A percentile compares a stretch with the other conserved stretches of the same genome.
Evolutionary conservation across 2,797 vertebrate species (phyloP).

Genomic region (Myoxocephalus aenaeus): DNA sequence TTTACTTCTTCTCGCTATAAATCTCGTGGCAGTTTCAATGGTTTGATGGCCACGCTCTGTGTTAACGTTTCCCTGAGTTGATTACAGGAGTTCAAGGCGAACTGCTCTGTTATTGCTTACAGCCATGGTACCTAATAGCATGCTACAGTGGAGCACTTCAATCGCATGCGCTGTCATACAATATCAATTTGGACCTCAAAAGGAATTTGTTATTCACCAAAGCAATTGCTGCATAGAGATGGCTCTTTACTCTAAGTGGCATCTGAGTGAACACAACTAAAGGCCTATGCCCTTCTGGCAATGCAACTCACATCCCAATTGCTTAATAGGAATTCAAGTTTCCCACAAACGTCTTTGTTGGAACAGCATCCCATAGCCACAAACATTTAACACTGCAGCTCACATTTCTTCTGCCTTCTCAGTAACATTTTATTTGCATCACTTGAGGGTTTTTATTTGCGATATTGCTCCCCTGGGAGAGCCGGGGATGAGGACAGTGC

Average conservation of each 20-base stretch:
- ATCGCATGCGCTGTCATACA: slow-evolving; percentile 69
- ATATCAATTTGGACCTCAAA: slow-evolving; percentile 68
- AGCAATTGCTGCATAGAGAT: slow-evolving; percentile 51
- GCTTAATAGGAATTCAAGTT: slow-evolving; percentile 75
- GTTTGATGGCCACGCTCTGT: slow-evolving; percentile 62
- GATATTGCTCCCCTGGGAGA: slow-evolving; percentile 56
- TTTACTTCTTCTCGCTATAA: slow-evolving; percentile 80
- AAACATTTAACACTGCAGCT: slow-evolving; percentile 70
- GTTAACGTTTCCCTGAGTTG: slow-evolving; percentile 74
- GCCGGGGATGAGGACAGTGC: slow-evolving; percentile 40
- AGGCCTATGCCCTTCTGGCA: slow-evolving; percentile 51
- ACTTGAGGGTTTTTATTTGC: slow-evolving; percentile 46
- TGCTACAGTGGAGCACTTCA: slow-evolving; percentile 67
- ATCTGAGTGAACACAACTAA: slow-evolving; percentile 54
- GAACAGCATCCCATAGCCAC: slow-evolving; percentile 66
- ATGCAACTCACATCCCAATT: slow-evolving; percentile 57
- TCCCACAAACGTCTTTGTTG: slow-evolving; percentile 71
- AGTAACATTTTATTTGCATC: slow-evolving; percentile 72
- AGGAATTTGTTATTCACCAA: slow-evolving; percentile 70
- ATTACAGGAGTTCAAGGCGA: slow-evolving; percentile 78
- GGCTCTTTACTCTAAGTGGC: slow-evolving; percentile 57
- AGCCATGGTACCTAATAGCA: slow-evolving; percentile 66
- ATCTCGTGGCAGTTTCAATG: slow-evolving; percentile 77
- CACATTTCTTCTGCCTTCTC: slow-evolving; percentile 68
- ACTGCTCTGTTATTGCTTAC: slow-evolving; percentile 75